Base-by-base conservation (phyloP, 2,113 vertebrate genomes). In the Orcinus orca region DNA sequence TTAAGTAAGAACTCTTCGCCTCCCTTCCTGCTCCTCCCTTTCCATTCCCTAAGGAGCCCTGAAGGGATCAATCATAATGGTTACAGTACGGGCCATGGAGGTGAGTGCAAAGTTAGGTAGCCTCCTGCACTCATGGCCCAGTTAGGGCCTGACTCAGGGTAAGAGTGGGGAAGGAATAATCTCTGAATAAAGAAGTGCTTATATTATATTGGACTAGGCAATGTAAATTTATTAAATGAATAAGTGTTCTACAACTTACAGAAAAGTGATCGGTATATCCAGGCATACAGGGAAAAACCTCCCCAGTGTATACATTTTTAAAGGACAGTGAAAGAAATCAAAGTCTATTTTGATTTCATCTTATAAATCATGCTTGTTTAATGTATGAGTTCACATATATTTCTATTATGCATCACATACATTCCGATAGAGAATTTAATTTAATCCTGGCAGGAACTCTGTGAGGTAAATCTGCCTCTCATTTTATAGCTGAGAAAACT, bases 401-500 rank as follows among this genome's bases (percentile, higher is more conserved):
- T 85, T 67, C 25, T 41, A 33, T n/a, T 55, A 33, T 44, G 17
- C 17, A 44, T 33, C 20, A 53, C 68, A 15, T 33, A 80, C 23
- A 84, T 71, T 58, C n/a, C 11, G 26, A 31, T 1, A 20, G 80
- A 79, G 38, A 92, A 62, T 50, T 63, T 95, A 88, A 87, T 82
- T 86, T 92, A 86, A 83, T 85, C 84, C 29, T 36, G 13, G 23
- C 31, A 93, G 20, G 21, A 65, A 6, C 26, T 85, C 36, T 77
- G 33, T 76, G 41, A 62, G 25, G 17, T 86, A 85, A 88, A 62
- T 67, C 29, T 65, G n/a, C 38, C n/a, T 96, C 36, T 29, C 36
- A 93, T 71, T 83, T 79, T 68, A 89, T 9, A 97, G 55, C 9
- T 60, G 31, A 91, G 33, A 14, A 91, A 92, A 67, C 0, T 53